These are phyloP conservation scores for Cydia pomonella DNA, from an alignment of 1,140 invertebrate species.

Conservation along the genomic window DNA sequence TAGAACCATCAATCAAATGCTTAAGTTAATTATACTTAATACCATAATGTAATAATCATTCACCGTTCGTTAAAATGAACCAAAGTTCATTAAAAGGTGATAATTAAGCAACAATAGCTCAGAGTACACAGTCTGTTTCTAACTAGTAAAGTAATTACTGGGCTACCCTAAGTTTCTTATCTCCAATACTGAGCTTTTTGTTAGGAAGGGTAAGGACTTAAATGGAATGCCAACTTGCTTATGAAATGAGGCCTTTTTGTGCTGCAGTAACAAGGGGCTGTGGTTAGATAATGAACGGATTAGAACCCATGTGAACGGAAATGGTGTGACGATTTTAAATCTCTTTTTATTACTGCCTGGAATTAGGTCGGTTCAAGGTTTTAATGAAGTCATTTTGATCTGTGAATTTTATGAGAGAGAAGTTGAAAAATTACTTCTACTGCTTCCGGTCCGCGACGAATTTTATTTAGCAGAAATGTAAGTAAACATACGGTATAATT, in stretches of 20 bases:
- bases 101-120: slow-evolving; percentile 44
- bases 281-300: slow-evolving; percentile 27
- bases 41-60: slow-evolving; percentile 2
- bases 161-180: neutral
- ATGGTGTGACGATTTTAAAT: slow-evolving; percentile 22
- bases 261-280: neutral
- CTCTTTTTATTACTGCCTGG: slow-evolving; percentile 20
- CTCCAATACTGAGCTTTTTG: neutral
- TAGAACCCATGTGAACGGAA: slow-evolving; percentile 10
- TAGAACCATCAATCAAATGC: neutral
- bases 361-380: slow-evolving; percentile 15
- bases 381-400: slow-evolving; percentile 25
- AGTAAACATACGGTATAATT: too few species aligned
- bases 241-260: neutral
- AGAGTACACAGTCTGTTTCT: slow-evolving; percentile 29
- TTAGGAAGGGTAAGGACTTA: neutral
- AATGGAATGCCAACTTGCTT: too few species aligned
- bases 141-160: slow-evolving; percentile 24
- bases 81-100: slow-evolving; percentile 41
- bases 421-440: neutral
- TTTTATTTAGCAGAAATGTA: neutral
- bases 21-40: neutral
- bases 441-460: neutral
- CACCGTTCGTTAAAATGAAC: neutral
- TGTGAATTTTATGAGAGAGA: neutral